A percentile compares a stretch with the other conserved stretches of the same genome.
Evolutionary conservation across 2,113 vertebrate genomes (phyloP).

Genomic region (Festucalex cinctus): DNA sequence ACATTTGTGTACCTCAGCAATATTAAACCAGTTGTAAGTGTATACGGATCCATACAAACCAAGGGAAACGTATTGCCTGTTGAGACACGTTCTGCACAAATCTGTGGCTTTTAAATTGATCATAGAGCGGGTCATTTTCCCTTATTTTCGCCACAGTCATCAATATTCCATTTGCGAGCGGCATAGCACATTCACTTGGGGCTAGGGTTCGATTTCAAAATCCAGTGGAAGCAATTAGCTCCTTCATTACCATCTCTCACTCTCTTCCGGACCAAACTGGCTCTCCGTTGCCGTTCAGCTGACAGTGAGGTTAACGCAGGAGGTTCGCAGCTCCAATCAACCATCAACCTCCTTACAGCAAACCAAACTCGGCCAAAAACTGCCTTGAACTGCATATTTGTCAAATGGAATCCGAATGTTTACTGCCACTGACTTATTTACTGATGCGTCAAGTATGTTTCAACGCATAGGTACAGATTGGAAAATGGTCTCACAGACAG

Average conservation of each 20-base stretch:
- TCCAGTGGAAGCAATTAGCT: conserved; percentile 76
- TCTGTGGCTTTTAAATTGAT: conserved; percentile 67
- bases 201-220: conserved; percentile 70
- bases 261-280: conserved; percentile 19
- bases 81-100: conserved; percentile 62
- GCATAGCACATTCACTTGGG: conserved; percentile 31
- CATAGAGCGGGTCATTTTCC: conserved; percentile 61
- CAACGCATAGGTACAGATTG: too few relatives aligned
- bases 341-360: conserved; percentile 25
- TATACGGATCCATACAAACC: conserved; percentile 62
- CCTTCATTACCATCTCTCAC: conserved; percentile 67
- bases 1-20: conserved; percentile 63
- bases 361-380: not conserved
- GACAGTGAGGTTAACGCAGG: conserved; percentile 5
- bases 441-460: too few relatives aligned
- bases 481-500: too few relatives aligned
- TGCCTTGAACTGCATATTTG: too few relatives aligned
- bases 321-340: conserved; percentile 10
- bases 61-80: conserved; percentile 58
- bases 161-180: conserved; percentile 65
- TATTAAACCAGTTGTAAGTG: conserved; percentile 57
- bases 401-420: too few relatives aligned
- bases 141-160: conserved; percentile 63
- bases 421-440: too few relatives aligned
- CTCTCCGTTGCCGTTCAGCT: conserved; percentile 5